Conservation (phyloP, 2,888 invertebrate species). For the Spodoptera littoralis region DNA sequence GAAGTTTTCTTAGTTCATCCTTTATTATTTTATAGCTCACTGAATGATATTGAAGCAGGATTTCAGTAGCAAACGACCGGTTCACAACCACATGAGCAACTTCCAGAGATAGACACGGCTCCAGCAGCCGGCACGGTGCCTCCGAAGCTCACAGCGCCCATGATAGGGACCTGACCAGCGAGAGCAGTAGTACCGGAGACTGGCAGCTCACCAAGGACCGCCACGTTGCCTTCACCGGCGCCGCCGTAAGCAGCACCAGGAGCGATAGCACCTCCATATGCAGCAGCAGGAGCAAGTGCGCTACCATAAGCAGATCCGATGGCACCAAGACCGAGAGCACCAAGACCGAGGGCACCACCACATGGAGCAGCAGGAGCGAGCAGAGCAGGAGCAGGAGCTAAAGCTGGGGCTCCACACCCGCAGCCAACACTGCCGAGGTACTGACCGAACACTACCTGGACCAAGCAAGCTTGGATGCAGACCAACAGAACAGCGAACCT, state of each 20-base stretch:
- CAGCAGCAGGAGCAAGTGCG: slow-evolving; percentile 5
- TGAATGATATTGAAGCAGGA: no score
- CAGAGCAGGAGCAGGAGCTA: no score
- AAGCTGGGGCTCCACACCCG: no score
- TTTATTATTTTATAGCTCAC: no score
- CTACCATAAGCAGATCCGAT: slow-evolving; percentile 7
- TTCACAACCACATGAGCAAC: no score
- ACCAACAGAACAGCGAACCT: not conserved
- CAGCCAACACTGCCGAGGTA: no score
- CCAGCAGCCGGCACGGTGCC: slow-evolving; percentile 45
- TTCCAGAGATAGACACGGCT: no score
- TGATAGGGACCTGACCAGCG: slow-evolving; percentile 46
- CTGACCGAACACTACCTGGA: no score
- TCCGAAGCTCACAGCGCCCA: slow-evolving; percentile 39
- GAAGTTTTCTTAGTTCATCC: no score
- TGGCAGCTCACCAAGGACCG: slow-evolving; percentile 40
- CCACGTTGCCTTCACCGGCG: slow-evolving; percentile 55
- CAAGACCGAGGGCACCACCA: not conserved
- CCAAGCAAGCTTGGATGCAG: not conserved
- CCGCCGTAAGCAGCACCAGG: slow-evolving; percentile 2
- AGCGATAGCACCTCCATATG: slow-evolving; percentile 10
- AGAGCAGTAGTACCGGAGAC: slow-evolving; percentile 27
- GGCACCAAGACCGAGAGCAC: not conserved
- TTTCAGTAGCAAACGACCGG: no score
- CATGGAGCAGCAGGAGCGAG: no score